phyloP scores from a whole-genome alignment of 2,797 vertebrate genomes.

The Echiichthys vipera region DNA sequence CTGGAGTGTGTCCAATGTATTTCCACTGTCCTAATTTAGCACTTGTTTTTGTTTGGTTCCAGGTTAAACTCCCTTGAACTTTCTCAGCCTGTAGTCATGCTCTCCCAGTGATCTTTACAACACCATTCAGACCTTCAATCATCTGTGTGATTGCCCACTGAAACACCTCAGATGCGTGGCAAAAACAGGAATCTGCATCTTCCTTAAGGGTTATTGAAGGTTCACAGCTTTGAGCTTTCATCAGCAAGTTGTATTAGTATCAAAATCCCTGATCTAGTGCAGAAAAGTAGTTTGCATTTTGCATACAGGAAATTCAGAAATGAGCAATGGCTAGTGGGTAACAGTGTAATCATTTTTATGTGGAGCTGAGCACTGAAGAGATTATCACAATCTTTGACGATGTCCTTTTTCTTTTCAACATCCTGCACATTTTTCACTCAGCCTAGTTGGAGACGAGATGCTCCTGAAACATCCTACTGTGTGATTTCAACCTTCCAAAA shows the following conservation, averaged over 20 bases:
- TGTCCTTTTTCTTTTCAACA: background rate
- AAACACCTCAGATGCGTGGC: background rate
- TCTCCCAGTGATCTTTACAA: slow-evolving; percentile 19
- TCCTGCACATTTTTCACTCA: background rate
- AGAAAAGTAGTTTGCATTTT: background rate
- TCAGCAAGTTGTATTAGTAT: background rate
- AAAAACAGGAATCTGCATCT: slow-evolving; percentile 14
- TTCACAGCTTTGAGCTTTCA: slow-evolving; percentile 3
- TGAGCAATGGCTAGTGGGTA: background rate
- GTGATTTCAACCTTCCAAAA: no score
- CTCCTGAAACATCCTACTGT: no score
- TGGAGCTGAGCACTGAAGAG: background rate
- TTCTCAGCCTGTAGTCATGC: slow-evolving; percentile 11
- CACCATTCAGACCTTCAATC: slow-evolving; percentile 32
- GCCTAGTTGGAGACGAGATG: no score
- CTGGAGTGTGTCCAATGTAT: slow-evolving; percentile 27
- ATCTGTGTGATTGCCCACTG: slow-evolving; percentile 20
- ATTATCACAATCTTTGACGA: background rate
- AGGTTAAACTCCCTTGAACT: slow-evolving; percentile 19
- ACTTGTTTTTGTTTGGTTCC: slow-evolving; percentile 24
- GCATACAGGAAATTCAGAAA: background rate
- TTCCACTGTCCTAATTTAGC: slow-evolving; percentile 15
- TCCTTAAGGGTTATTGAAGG: background rate
- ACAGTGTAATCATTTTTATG: background rate
- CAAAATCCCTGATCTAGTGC: background rate